Conservation (phyloP, 2,113 vertebrate genomes). For the Aramus guarauna region DNA sequence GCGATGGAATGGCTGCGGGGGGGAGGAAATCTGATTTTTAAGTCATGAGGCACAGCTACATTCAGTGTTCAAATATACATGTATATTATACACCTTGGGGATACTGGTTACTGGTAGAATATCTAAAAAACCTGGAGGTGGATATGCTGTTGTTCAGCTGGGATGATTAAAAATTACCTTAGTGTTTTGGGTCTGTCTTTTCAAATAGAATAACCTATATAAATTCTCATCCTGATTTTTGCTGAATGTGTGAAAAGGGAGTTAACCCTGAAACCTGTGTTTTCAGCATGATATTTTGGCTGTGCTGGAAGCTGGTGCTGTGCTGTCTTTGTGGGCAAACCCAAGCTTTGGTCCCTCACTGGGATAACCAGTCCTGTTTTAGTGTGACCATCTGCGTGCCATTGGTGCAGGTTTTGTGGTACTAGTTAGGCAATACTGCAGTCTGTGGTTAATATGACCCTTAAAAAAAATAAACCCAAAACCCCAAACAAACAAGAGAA, state of each 20-base stretch:
- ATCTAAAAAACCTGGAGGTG: not conserved
- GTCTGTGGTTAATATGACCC: not conserved
- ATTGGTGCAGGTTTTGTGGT: not conserved
- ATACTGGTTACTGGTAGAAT: not conserved
- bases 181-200: not conserved
- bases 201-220: not conserved
- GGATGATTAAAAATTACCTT: not conserved
- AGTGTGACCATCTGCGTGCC: not conserved
- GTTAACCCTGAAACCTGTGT: not conserved
- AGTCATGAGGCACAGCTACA: not conserved
- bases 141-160: not conserved
- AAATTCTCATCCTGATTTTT: not conserved
- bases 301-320: not conserved
- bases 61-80: not conserved
- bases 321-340: not conserved
- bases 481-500: not conserved
- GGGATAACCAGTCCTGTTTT: not conserved
- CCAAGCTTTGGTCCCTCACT: not conserved
- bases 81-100: not conserved
- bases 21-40: not conserved
- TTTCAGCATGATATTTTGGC: not conserved
- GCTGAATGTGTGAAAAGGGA: not conserved
- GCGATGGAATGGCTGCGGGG: not conserved
- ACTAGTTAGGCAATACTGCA: not conserved
- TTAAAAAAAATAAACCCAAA: not conserved